phyloP scores from a whole-genome alignment of 2,797 vertebrate species.

The Peromyscus nudipes region DNA sequence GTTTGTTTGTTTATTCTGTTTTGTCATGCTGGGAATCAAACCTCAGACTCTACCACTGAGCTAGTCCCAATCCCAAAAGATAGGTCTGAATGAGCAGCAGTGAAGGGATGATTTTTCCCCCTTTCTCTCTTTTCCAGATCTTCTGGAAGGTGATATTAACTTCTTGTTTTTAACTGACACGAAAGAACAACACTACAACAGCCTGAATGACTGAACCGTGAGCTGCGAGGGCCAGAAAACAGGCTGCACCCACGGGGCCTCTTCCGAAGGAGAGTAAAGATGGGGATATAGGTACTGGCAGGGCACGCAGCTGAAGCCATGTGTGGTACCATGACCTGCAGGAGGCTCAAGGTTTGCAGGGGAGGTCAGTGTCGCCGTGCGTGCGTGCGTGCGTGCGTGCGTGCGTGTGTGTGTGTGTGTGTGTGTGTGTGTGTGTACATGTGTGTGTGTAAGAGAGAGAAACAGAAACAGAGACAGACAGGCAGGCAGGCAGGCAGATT shows the following conservation, averaged over 20 bases:
- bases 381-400: not conserved
- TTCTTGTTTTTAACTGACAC: conserved; percentile 25
- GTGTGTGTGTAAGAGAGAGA: no score
- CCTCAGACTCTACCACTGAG: not conserved
- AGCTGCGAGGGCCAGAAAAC: not conserved
- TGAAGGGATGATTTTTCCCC: not conserved
- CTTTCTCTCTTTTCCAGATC: not conserved
- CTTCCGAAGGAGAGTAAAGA: not conserved
- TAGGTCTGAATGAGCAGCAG: not conserved
- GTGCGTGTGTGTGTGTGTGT: not conserved
- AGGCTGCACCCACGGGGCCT: not conserved
- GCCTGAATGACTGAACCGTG: conserved; percentile 6
- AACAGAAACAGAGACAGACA: not conserved
- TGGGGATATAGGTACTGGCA: not conserved
- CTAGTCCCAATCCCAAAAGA: not conserved
- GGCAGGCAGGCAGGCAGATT: not conserved
- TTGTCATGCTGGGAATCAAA: not conserved
- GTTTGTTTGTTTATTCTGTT: not conserved
- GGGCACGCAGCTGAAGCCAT: not conserved
- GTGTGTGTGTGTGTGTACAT: no score
- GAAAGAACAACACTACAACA: not conserved
- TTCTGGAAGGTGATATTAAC: not conserved
- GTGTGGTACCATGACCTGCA: not conserved
- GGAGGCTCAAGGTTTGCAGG: not conserved
- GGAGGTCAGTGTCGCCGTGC: rapidly evolving